A percentile compares a stretch with the other conserved stretches of the same genome.
phyloP scores from a whole-genome alignment of 2,113 vertebrate genomes.

The Oryzias curvinotus region DNA sequence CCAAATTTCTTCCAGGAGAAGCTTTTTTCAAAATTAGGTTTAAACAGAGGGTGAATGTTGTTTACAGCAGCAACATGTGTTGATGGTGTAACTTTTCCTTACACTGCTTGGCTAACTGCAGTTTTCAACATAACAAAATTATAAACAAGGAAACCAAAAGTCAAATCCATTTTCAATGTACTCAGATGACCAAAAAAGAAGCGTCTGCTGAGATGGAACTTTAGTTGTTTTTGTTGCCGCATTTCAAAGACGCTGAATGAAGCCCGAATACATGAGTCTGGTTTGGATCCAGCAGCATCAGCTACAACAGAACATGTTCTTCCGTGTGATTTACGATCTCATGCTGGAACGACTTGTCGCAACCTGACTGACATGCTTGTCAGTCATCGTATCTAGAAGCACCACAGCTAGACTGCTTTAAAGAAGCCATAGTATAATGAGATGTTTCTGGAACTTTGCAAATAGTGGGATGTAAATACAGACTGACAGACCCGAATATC shows the following conservation, averaged over 20 bases:
- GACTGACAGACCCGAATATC: slow-evolving; percentile 51
- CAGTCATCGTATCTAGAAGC: slow-evolving; percentile 22
- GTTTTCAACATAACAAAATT: too few relatives aligned
- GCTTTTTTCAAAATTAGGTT: too few relatives aligned
- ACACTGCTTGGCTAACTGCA: too few relatives aligned
- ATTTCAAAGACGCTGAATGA: background rate
- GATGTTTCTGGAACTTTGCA: slow-evolving; percentile 51
- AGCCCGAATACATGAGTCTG: background rate
- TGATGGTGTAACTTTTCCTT: too few relatives aligned
- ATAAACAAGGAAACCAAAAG: too few relatives aligned
- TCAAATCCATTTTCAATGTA: too few relatives aligned
- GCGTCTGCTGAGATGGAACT: too few relatives aligned
- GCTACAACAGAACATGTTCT: slow-evolving; percentile 14
- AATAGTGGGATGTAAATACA: slow-evolving; percentile 61
- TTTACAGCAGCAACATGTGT: too few relatives aligned
- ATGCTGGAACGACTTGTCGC: background rate
- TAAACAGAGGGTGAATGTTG: too few relatives aligned
- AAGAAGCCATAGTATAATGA: slow-evolving; percentile 69
- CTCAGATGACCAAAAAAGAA: too few relatives aligned
- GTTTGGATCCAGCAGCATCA: slow-evolving; percentile 7
- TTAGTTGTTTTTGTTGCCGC: slow-evolving; percentile 1
- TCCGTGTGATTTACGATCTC: slow-evolving; percentile 13
- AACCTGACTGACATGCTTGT: background rate
- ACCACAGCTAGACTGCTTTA: slow-evolving; percentile 44
- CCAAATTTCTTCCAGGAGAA: too few relatives aligned